phyloP scores from a whole-genome alignment of 2,113 vertebrate species.

The Ciconia maguari region DNA sequence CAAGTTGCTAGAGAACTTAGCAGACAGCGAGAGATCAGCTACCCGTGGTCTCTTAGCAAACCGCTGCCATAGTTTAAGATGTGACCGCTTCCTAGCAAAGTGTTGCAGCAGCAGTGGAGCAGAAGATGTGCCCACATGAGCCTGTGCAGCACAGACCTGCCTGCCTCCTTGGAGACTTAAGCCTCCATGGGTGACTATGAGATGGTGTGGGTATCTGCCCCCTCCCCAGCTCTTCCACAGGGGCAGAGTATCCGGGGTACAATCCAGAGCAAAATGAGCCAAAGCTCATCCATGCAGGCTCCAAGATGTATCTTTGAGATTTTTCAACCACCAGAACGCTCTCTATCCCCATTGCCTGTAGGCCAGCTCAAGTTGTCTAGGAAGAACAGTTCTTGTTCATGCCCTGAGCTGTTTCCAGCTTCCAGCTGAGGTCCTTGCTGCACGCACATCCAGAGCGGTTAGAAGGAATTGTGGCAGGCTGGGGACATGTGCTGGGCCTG shows the following conservation, averaged over 20 bases:
- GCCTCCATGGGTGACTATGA: fast-evolving
- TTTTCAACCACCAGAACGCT: neutral
- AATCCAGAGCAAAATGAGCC: neutral
- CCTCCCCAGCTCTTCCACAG: neutral
- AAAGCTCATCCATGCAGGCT: neutral
- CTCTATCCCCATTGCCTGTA: neutral
- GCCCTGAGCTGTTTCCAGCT: neutral
- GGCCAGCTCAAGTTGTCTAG: neutral
- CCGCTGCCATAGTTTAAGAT: neutral
- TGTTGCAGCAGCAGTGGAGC: neutral
- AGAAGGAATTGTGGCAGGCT: neutral
- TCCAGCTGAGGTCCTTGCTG: neutral
- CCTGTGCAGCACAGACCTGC: neutral
- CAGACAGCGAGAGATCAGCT: neutral
- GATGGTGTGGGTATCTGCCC: neutral
- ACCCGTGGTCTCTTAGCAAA: neutral
- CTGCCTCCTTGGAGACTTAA: neutral
- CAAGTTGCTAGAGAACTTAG: neutral
- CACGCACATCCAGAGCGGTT: neutral
- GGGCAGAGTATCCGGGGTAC: fast-evolving
- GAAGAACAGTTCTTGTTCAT: neutral
- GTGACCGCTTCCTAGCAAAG: neutral
- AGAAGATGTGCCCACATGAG: neutral
- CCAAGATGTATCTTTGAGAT: neutral
- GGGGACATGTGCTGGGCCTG: neutral